Percentiles rank a stretch among this genome's conserved stretches.
Evolutionary conservation across 2,113 vertebrate species (phyloP).

Genomic region (Clarias macrocephalus): DNA sequence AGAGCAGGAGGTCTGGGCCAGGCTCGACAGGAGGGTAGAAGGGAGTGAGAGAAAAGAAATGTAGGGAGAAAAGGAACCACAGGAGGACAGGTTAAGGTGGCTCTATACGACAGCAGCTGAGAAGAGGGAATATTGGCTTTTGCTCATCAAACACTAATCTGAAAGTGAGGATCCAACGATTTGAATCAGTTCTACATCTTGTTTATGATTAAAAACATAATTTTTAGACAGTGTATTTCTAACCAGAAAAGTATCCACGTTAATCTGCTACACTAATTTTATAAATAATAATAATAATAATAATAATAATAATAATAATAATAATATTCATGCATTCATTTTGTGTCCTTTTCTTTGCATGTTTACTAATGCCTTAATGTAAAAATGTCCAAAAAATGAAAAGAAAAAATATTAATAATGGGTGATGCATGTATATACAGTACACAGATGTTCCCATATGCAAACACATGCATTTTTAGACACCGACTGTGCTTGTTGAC

Average conservation of each 20-base stretch:
- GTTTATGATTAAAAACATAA: not conserved
- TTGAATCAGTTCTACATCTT: not conserved
- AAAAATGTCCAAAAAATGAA: not conserved
- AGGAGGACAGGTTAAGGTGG: conserved; percentile 29
- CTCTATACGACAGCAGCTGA: conserved; percentile 12
- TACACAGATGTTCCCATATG: not conserved
- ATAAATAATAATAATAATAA: not conserved
- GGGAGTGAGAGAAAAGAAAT: conserved; percentile 38
- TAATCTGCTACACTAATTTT: not conserved
- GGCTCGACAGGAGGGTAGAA: conserved; percentile 47
- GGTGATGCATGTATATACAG: not conserved
- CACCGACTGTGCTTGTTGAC: not conserved
- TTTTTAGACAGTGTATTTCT: not conserved
- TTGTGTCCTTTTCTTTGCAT: not conserved
- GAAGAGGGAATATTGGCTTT: conserved; percentile 4
- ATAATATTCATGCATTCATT: not conserved
- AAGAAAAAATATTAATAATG: not conserved
- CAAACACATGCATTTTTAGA: not conserved
- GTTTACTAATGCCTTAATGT: not conserved
- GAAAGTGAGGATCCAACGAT: not conserved
- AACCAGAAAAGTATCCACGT: not conserved
- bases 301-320: not conserved
- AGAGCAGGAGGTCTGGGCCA: conserved; percentile 39
- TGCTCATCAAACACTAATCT: not conserved
- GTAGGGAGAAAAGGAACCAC: conserved; percentile 45